phyloP scores from a whole-genome alignment of 2,888 invertebrate species.

The Lycocerus yunnanus region DNA sequence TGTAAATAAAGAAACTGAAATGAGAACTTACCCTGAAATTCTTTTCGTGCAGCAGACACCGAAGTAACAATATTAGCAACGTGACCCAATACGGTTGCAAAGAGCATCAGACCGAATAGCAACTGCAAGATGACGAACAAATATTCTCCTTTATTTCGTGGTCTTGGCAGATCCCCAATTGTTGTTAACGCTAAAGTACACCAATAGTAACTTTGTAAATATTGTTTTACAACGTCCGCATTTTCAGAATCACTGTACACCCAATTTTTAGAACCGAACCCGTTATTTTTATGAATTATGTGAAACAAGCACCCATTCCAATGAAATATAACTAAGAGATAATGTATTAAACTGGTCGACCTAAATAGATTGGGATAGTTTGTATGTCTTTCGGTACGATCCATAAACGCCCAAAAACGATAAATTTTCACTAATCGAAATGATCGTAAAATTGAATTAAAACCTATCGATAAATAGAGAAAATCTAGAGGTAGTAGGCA shows the following conservation, averaged over 20 bases:
- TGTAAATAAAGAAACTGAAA: constrained; percentile 8
- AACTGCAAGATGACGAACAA: constrained; percentile 94
- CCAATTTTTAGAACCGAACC: constrained; percentile 92
- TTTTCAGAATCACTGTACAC: constrained; percentile 83
- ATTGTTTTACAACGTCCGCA: constrained; percentile 90
- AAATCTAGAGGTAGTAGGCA: constrained; percentile 97
- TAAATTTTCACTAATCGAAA: constrained; percentile 97
- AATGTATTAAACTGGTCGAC: constrained; percentile 91
- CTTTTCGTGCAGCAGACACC: constrained; percentile 94
- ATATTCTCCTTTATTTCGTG: constrained; percentile 92
- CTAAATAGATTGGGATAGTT: constrained; percentile 97
- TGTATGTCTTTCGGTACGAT: constrained; percentile 96
- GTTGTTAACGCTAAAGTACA: constrained; percentile 95
- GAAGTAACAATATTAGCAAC: constrained; percentile 98
- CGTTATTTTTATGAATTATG: constrained; percentile 94
- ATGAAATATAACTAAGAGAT: constrained; percentile 97
- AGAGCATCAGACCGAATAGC: constrained; percentile 90
- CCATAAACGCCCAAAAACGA: constrained; percentile 98
- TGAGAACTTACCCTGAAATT: constrained; percentile 88
- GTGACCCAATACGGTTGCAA: constrained; percentile 95
- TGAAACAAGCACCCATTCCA: constrained; percentile 99
- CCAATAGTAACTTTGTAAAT: constrained; percentile 98
- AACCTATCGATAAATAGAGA: constrained; percentile 95
- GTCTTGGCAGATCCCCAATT: constrained; percentile 90
- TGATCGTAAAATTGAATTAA: constrained; percentile 93